Conservation (phyloP, 37 sponge, comb jelly and placozoan genomes). For the Bolinopsis microptera region DNA sequence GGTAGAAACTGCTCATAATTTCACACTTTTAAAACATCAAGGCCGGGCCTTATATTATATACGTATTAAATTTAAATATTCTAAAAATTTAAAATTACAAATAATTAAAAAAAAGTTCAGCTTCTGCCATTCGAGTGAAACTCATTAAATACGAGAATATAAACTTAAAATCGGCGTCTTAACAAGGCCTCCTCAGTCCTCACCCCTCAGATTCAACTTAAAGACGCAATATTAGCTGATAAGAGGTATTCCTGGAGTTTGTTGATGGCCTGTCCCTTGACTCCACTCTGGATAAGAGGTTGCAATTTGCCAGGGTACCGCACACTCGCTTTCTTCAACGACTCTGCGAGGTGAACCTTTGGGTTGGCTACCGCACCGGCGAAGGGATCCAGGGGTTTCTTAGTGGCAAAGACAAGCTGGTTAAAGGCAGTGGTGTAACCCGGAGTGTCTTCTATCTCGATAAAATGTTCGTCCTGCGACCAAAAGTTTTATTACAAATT, state of each 20-base stretch:
- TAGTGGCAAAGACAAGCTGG: slow-evolving; percentile 85
- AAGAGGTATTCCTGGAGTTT: slow-evolving; percentile 80
- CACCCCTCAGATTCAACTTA: not conserved
- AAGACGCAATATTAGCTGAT: slow-evolving; percentile 76
- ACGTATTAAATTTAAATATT: too few species aligned
- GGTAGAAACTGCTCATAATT: too few species aligned
- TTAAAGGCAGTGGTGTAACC: slow-evolving; percentile 93
- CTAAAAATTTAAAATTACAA: not conserved
- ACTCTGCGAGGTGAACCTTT: slow-evolving; percentile 77
- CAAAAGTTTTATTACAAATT: too few species aligned
- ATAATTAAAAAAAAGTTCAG: not conserved
- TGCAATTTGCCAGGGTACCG: slow-evolving; percentile 83
- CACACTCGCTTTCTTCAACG: slow-evolving; percentile 78
- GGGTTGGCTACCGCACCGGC: slow-evolving; percentile 71
- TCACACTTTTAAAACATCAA: too few species aligned
- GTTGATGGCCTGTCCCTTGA: slow-evolving; percentile 70
- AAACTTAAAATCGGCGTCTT: too few species aligned
- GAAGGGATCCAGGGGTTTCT: slow-evolving; percentile 86
- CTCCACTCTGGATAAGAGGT: slow-evolving; percentile 74
- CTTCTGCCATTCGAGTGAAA: not conserved
- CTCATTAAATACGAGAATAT: not conserved
- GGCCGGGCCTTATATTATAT: too few species aligned
- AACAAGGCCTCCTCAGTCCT: too few species aligned
- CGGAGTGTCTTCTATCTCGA: slow-evolving; percentile 96
- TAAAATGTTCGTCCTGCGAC: slow-evolving; percentile 88